Base-by-base conservation (phyloP, 1,140 invertebrate species). In the Drosophila nannoptera region DNA sequence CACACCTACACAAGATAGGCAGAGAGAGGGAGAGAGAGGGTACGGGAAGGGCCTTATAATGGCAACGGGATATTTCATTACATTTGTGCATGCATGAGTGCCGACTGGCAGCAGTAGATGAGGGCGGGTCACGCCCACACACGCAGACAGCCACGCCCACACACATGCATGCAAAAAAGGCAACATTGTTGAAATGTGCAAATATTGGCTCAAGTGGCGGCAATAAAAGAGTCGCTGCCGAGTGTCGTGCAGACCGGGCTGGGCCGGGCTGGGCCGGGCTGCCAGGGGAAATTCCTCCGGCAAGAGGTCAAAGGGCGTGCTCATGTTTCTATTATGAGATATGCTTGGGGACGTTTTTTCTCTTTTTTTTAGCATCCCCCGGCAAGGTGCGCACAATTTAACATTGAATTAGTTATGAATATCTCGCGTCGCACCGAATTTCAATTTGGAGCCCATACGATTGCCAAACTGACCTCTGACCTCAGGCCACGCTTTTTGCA, bases 61-160 rank as follows among this genome's bases (percentile, higher is more conserved):
- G 49, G 77, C 76, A 83, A 83, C 80, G 78, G 80, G 80, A 86
- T 83, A 84, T 84, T 84, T 84, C 81, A 86, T 86, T 84, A 87
- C 82, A 81, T 84, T 84, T 86, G 69, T 82, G 81, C 82, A 84
- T 86, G 80, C 80, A 84, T 84, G 80, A 78, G 43, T 60, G 69
- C 56, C 43, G 40, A 45, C 38, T 43, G 32, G 32, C 33, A 29
- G 16, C n/a, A 42, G 12, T 45, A 48, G 68, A 43, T 59, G 38
- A 14, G 31, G 33, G 58, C 6, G 45, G 52, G 2, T 0, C 35
- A 54, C 40, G 32, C 36, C 35, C 32, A 54, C 55, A 22, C 56
- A 54, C 49, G 42, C 63, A 66, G 49, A 66, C 42, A 60, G 16
- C 22, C 43, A 12, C 60, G 33, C n/a, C 42, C 55, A 67, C 32